Percentiles rank a stretch among this genome's conserved stretches.
Conservation (phyloP, 30 jellyfish, hydroid and myxozoan species). For the Nemopilema nomurai region DNA sequence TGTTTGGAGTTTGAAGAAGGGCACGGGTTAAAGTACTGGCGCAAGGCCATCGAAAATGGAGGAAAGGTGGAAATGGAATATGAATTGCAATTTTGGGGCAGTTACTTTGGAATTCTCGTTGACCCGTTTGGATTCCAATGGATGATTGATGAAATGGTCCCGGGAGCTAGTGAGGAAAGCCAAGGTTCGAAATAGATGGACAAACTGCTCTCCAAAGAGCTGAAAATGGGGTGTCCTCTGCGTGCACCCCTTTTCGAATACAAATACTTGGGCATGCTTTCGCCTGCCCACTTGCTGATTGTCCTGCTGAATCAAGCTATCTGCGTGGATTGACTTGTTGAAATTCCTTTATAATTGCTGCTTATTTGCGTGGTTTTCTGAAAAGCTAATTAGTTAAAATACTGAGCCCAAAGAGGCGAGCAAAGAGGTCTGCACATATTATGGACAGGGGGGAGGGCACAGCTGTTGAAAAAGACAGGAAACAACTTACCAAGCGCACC, state of each 20-base stretch:
- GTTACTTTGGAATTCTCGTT: constrained; percentile 39
- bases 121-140: constrained; percentile 51
- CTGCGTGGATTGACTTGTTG: background rate
- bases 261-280: background rate
- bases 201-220: background rate
- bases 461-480: no score
- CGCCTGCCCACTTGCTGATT: background rate
- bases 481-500: no score
- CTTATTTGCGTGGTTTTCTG: background rate
- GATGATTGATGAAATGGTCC: constrained; percentile 27
- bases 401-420: no score
- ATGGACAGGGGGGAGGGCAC: background rate
- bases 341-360: background rate
- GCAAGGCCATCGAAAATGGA: constrained; percentile 38
- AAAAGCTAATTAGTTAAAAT: no score
- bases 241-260: no score
- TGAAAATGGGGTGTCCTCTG: background rate
- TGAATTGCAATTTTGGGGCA: constrained; percentile 57
- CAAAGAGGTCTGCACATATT: no score
- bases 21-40: constrained; percentile 43
- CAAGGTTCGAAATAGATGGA: background rate
- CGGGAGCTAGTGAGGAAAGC: background rate
- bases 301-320: background rate
- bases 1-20: constrained; percentile 25
- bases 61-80: constrained; percentile 30